Evolutionary conservation across 2,888 invertebrate species (phyloP).

Genomic region (Perizoma flavofasciatum): DNA sequence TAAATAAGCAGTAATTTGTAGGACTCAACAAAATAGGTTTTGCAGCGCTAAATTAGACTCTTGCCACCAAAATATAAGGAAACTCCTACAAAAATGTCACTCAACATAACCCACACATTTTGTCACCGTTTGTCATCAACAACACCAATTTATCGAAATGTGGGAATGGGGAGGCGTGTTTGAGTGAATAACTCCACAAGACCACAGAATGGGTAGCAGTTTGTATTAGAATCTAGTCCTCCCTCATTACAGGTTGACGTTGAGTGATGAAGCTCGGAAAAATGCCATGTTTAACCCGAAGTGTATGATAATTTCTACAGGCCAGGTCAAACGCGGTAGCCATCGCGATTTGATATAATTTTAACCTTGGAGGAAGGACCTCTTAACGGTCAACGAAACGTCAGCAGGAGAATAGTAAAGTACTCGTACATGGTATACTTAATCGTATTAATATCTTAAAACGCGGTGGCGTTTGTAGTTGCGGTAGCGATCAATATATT

Average conservation of each 20-base stretch:
- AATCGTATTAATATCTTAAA: no score
- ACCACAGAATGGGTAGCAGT: conserved; percentile 17
- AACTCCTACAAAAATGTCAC: conserved; percentile 21
- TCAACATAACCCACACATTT: conserved; percentile 36
- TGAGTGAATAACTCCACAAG: conserved; percentile 65
- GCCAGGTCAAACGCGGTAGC: neutral
- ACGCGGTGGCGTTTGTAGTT: no score
- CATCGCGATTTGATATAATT: no score
- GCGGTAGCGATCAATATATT: no score
- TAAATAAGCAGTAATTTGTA: no score
- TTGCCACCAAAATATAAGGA: conserved; percentile 7
- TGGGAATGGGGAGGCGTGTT: conserved; percentile 59
- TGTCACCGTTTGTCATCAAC: conserved; percentile 37
- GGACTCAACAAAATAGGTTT: no score
- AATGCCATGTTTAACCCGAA: conserved; percentile 67
- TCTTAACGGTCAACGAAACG: no score
- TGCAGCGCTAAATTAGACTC: conserved; percentile 1
- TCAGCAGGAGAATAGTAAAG: no score
- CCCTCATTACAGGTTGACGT: conserved; percentile 75
- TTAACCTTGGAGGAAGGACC: no score
- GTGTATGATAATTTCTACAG: conserved; percentile 65
- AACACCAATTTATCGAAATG: conserved; percentile 56
- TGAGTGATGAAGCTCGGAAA: conserved; percentile 72
- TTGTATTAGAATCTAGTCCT: conserved; percentile 46
- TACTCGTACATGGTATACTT: no score